Evolutionary conservation across 2,113 vertebrate genomes (phyloP).

Genomic region (Xerus inauris): DNA sequence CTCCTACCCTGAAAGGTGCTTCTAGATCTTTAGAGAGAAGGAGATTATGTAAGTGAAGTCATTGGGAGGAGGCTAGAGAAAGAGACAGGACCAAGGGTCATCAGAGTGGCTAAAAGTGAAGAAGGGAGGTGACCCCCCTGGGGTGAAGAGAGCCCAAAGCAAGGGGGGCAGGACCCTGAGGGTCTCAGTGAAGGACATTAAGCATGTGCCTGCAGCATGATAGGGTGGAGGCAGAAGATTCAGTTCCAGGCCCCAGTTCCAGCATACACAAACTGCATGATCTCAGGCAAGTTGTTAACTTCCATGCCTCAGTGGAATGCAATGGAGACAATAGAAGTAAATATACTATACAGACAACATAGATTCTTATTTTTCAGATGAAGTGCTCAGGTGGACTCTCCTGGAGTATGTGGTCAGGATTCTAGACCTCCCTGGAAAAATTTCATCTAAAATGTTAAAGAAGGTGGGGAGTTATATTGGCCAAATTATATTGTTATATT

Average conservation of each 20-base stretch:
- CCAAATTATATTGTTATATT: too few relatives aligned
- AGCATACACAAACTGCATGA: background rate
- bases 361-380: background rate
- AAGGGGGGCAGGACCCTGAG: background rate
- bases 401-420: background rate
- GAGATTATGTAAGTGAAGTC: background rate
- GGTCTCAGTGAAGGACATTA: rapidly evolving
- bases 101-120: background rate
- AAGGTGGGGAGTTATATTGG: background rate
- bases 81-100: background rate
- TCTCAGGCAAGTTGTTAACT: background rate
- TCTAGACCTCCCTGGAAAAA: background rate
- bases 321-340: background rate
- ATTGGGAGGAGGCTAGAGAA: background rate
- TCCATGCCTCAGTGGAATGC: background rate
- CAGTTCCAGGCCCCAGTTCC: background rate
- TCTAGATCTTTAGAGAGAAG: constrained; percentile 40
- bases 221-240: rapidly evolving
- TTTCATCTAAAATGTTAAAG: background rate
- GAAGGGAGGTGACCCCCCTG: background rate
- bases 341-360: background rate
- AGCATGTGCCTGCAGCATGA: rapidly evolving
- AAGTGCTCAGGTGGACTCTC: background rate
- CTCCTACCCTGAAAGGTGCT: background rate
- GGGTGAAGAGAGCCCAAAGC: background rate